These are phyloP conservation scores for Natrix natrix DNA, from an alignment of 2,797 vertebrate genomes.

Conservation along the genomic window DNA sequence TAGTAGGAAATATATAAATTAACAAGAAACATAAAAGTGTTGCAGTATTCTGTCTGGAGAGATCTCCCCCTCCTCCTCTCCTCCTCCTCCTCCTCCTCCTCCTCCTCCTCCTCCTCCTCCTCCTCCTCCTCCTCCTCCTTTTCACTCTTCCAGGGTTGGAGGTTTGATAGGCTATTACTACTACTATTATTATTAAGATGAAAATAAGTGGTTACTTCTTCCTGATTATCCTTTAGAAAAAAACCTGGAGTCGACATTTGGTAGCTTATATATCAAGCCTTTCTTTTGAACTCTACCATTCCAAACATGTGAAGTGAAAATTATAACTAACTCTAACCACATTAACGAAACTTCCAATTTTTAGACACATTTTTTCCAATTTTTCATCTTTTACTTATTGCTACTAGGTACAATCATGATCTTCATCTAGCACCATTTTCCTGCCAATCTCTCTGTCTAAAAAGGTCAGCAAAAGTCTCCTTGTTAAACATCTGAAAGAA, in stretches of 20 bases:
- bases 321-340: constrained; percentile 15
- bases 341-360: constrained; percentile 4
- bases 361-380: not conserved
- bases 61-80: not conserved
- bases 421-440: constrained; percentile 51
- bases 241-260: not conserved
- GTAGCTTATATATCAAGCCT: not conserved
- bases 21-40: not conserved
- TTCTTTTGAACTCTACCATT: not conserved
- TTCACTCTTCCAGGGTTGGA: not conserved
- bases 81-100: too few relatives aligned
- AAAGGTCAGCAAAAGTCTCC: constrained; percentile 55
- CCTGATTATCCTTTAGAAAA: not conserved
- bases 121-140: fast-evolving
- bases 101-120: not conserved
- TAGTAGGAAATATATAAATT: not conserved
- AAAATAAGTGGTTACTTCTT: not conserved
- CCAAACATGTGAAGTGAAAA: constrained; percentile 34
- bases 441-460: constrained; percentile 46
- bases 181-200: not conserved
- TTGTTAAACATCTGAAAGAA: constrained; percentile 65
- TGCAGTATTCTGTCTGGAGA: not conserved
- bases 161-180: not conserved
- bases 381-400: constrained; percentile 54
- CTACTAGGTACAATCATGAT: constrained; percentile 49